Conservation (phyloP, 2,888 invertebrate genomes). For the Pandemis corylana region DNA sequence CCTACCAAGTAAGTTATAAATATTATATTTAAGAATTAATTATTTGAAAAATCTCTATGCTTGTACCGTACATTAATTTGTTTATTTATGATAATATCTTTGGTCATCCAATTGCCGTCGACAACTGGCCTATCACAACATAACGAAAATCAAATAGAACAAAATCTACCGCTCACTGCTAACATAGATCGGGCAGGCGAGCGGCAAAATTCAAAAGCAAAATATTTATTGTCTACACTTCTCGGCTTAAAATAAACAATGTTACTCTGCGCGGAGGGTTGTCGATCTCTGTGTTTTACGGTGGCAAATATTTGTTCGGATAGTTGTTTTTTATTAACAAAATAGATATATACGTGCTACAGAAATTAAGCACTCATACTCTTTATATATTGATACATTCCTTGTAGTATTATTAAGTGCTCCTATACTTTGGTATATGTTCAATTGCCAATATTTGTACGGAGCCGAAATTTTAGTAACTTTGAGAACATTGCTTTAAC, state of each 20-base stretch:
- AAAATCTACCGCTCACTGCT: constrained; percentile 61
- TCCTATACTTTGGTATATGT: too few relatives aligned
- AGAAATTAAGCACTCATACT: too few relatives aligned
- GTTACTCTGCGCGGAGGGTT: constrained; percentile 25
- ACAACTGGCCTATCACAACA: not conserved
- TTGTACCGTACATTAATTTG: not conserved
- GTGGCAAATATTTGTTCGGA: constrained; percentile 23
- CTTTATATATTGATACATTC: too few relatives aligned
- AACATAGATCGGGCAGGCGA: constrained; percentile 56
- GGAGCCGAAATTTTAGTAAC: too few relatives aligned
- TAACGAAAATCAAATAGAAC: constrained; percentile 69
- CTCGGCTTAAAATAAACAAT: constrained; percentile 61
- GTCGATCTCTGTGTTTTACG: constrained; percentile 28
- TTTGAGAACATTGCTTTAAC: too few relatives aligned
- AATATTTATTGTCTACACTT: constrained; percentile 70
- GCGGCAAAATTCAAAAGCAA: constrained; percentile 64
- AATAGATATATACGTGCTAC: not conserved
- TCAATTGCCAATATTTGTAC: too few relatives aligned
- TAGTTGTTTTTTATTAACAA: constrained; percentile 16
- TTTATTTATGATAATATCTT: not conserved
- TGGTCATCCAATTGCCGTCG: not conserved
- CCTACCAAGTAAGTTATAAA: too few relatives aligned
- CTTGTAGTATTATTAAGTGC: too few relatives aligned
- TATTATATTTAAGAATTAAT: too few relatives aligned
- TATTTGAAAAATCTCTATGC: not conserved